Percentiles rank a stretch among this genome's conserved stretches.
Conservation (phyloP, 30 jellyfish, hydroid and myxozoan genomes). For the Hydractinia echinata region DNA sequence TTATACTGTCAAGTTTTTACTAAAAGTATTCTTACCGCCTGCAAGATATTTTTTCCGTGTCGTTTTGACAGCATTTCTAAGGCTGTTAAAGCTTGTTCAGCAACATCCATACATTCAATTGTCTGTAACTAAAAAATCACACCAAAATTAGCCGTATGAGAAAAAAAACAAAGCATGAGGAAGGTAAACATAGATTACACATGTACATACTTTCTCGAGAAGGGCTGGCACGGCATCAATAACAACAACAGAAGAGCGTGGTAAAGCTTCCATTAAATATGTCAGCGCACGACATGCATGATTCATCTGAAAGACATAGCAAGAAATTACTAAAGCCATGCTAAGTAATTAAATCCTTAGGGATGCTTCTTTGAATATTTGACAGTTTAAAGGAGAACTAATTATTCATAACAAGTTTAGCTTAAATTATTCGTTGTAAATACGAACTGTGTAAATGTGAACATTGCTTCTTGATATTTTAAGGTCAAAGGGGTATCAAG, state of each 20-base stretch:
- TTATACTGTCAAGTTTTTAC: neutral
- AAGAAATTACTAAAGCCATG: neutral
- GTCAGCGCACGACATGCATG: conserved; percentile 98
- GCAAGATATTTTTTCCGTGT: conserved; percentile 85
- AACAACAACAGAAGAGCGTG: conserved; percentile 96
- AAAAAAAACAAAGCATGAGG: too few relatives aligned
- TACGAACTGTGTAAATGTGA: too few relatives aligned
- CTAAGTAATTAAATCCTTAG: neutral
- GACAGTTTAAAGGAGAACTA: too few relatives aligned
- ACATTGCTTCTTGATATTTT: too few relatives aligned
- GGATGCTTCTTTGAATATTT: too few relatives aligned
- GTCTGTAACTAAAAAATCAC: conserved; percentile 60
- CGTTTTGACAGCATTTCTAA: conserved; percentile 91
- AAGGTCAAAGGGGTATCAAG: too few relatives aligned
- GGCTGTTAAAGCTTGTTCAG: conserved; percentile 94
- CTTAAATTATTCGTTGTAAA: too few relatives aligned
- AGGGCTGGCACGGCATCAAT: conserved; percentile 89
- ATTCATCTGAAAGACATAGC: conserved; percentile 50
- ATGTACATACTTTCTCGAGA: conserved; percentile 71
- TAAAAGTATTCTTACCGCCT: conserved; percentile 63
- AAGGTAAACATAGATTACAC: neutral
- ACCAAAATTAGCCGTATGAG: neutral
- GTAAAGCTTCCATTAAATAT: conserved; percentile 96
- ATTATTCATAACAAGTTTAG: too few relatives aligned
- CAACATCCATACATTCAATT: conserved; percentile 97